Percentiles rank a stretch among this genome's conserved stretches.
Evolutionary conservation across 1,140 invertebrate species (phyloP).

Genomic region (Pentalonia nigronervosa): DNA sequence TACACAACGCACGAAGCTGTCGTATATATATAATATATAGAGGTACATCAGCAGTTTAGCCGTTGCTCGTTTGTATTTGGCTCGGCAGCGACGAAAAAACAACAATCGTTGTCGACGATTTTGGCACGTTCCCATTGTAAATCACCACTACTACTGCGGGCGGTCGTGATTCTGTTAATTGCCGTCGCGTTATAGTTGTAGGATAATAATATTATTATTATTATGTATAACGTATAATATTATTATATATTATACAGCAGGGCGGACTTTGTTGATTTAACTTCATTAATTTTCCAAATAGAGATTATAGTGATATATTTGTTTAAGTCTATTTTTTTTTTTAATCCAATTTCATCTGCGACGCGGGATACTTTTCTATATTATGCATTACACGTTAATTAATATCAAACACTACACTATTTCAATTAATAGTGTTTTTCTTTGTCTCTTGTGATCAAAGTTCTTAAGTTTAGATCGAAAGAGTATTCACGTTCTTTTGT

Average conservation of each 20-base stretch:
- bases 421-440: not conserved
- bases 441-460: no score
- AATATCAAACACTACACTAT: no score
- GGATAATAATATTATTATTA: not conserved
- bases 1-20: not conserved
- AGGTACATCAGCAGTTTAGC: not conserved
- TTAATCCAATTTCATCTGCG: not conserved
- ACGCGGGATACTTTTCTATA: not conserved
- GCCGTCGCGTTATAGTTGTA: not conserved
- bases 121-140: slow-evolving; percentile 16
- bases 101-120: slow-evolving; percentile 15
- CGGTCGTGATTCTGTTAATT: slow-evolving; percentile 28
- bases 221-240: not conserved
- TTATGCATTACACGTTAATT: no score
- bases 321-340: not conserved
- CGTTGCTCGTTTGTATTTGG: not conserved
- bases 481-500: no score
- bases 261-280: not conserved
- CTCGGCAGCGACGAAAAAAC: not conserved
- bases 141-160: not conserved
- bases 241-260: no score
- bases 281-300: not conserved
- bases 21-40: not conserved
- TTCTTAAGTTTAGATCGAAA: no score
- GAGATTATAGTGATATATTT: not conserved